phyloP scores from a whole-genome alignment of 2,888 invertebrate species.

The Heteromyza rotundicornis region DNA sequence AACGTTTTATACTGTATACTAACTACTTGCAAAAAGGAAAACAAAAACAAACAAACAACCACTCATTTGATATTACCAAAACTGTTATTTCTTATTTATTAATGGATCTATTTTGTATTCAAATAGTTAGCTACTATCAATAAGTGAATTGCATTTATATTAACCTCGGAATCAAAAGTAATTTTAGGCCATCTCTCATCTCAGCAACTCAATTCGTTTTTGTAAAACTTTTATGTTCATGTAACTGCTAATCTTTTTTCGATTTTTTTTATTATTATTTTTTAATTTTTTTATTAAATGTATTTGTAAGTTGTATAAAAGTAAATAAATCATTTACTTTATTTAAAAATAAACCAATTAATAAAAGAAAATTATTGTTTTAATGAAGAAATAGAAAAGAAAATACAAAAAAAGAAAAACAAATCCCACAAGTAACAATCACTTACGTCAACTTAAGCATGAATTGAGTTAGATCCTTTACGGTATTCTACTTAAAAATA shows the following conservation, averaged over 20 bases:
- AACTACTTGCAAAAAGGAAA: too few species aligned
- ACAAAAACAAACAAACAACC: background rate
- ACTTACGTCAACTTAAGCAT: too few species aligned
- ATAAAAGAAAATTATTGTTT: constrained; percentile 31
- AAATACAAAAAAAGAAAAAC: too few species aligned
- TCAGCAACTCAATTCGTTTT: too few species aligned
- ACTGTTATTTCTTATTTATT: constrained; percentile 4
- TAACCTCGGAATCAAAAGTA: constrained; percentile 46
- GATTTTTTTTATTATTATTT: background rate
- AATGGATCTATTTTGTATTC: background rate
- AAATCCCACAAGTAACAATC: too few species aligned
- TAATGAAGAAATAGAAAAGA: constrained; percentile 16
- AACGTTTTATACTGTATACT: background rate
- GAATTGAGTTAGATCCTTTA: too few species aligned
- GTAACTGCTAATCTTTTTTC: background rate
- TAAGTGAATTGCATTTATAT: constrained; percentile 44
- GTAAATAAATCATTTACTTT: constrained; percentile 23
- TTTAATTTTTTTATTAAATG: background rate
- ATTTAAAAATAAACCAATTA: constrained; percentile 19
- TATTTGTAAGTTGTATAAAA: constrained; percentile 20
- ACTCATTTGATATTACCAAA: background rate
- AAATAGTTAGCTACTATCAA: constrained; percentile 17
- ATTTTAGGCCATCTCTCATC: too few species aligned
- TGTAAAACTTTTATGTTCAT: constrained; percentile 8
- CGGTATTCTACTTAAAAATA: too few species aligned